Conservation (phyloP, 2,888 invertebrate species). For the Ophioninae sp. region DNA sequence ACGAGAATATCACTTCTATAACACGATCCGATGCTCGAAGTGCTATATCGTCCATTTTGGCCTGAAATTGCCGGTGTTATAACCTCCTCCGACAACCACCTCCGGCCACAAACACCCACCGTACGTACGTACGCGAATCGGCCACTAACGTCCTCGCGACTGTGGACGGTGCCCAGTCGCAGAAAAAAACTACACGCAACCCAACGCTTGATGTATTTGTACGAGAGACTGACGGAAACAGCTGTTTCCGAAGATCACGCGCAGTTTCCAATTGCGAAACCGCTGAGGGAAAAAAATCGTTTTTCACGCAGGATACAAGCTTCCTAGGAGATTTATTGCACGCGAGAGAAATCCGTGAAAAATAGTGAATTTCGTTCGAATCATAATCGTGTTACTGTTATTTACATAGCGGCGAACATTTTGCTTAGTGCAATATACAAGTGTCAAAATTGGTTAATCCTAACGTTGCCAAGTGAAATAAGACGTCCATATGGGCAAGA, state of each 20-base stretch:
- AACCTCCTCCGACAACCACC: slow-evolving; percentile 38
- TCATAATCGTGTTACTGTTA: no score
- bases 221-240: slow-evolving; percentile 34
- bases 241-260: slow-evolving; percentile 36
- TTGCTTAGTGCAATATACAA: no score
- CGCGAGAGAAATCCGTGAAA: slow-evolving; percentile 5
- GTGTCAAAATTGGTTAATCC: no score
- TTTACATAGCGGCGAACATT: no score
- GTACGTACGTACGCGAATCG: slow-evolving; percentile 13
- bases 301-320: slow-evolving; percentile 24
- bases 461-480: no score
- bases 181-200: slow-evolving; percentile 11
- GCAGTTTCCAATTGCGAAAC: slow-evolving; percentile 24
- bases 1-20: slow-evolving; percentile 95
- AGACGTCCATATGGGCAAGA: no score
- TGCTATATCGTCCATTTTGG: slow-evolving; percentile 84
- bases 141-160: slow-evolving; percentile 20
- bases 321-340: background rate
- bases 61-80: slow-evolving; percentile 80
- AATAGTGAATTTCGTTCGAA: background rate
- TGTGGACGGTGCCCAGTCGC: slow-evolving; percentile 12
- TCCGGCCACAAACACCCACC: slow-evolving; percentile 11
- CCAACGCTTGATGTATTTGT: slow-evolving; percentile 16
- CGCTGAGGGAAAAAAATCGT: slow-evolving; percentile 15
- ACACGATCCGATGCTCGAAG: slow-evolving; percentile 89